phyloP scores from a whole-genome alignment of 2,113 vertebrate species.

The Heterotilapia buettikoferi region DNA sequence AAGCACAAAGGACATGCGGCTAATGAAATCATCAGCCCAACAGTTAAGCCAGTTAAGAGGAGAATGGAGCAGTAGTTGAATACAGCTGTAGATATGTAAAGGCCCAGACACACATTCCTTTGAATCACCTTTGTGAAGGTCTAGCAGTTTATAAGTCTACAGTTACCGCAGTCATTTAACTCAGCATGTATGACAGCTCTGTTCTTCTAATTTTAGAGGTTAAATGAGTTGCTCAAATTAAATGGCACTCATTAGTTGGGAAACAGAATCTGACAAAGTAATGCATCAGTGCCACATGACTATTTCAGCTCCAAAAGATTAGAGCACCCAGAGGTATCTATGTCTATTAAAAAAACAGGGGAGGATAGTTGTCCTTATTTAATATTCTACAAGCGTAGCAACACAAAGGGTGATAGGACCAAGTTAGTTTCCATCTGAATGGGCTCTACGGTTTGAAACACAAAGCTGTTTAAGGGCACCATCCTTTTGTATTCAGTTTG shows the following conservation, averaged over 20 bases:
- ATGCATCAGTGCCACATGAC: neutral
- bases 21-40: constrained; percentile 39
- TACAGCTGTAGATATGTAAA: neutral
- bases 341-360: neutral
- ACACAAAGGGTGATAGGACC: neutral
- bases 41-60: constrained; percentile 3
- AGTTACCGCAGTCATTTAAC: neutral
- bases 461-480: neutral
- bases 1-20: constrained; percentile 27
- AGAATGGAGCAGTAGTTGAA: constrained; percentile 20
- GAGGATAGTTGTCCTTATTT: neutral
- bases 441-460: neutral
- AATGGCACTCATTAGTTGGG: neutral
- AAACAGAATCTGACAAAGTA: neutral
- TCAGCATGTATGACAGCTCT: neutral
- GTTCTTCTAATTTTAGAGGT: neutral
- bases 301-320: neutral
- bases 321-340: neutral
- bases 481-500: neutral
- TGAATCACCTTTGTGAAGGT: neutral
- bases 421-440: neutral
- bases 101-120: neutral
- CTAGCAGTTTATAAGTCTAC: neutral
- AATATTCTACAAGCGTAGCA: neutral
- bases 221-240: neutral